Percentiles rank a stretch among this genome's conserved stretches.
Evolutionary conservation across 2,113 vertebrate species (phyloP).

Genomic region (Spea bombifrons): DNA sequence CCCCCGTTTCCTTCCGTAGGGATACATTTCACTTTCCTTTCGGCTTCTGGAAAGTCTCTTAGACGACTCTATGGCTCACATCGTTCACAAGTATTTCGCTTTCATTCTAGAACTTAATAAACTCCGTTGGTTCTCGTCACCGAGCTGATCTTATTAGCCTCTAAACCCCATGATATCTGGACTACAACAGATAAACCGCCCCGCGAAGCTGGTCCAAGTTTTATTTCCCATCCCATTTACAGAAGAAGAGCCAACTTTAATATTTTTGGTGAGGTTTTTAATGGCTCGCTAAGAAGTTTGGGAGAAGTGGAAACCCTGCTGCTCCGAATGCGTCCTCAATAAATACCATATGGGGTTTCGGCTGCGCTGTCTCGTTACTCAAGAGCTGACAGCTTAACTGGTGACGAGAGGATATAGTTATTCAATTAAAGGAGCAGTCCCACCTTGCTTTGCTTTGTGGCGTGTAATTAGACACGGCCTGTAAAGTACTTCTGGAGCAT

Average conservation of each 20-base stretch:
- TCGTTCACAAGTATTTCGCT: conserved; percentile 4
- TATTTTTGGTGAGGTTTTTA: conserved; percentile 20
- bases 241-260: neutral
- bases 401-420: conserved; percentile 15
- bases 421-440: conserved; percentile 21
- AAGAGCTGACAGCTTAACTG: conserved; percentile 20
- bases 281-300: conserved; percentile 6
- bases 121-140: conserved; percentile 4
- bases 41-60: conserved; percentile 58
- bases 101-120: neutral
- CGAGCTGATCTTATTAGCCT: conserved; percentile 36
- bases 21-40: conserved; percentile 52
- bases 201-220: neutral
- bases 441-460: neutral
- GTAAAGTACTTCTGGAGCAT: too few relatives aligned
- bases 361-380: conserved; percentile 2
- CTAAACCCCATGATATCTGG: conserved; percentile 27
- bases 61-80: conserved; percentile 52
- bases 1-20: conserved; percentile 57
- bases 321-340: conserved; percentile 4
- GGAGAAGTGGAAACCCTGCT: conserved; percentile 5
- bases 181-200: neutral
- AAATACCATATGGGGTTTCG: conserved; percentile 22
- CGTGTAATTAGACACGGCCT: too few relatives aligned
- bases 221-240: neutral